These are phyloP conservation scores for Hipparchia sbordonii DNA, from an alignment of 2,888 invertebrate species.

Conservation along the genomic window DNA sequence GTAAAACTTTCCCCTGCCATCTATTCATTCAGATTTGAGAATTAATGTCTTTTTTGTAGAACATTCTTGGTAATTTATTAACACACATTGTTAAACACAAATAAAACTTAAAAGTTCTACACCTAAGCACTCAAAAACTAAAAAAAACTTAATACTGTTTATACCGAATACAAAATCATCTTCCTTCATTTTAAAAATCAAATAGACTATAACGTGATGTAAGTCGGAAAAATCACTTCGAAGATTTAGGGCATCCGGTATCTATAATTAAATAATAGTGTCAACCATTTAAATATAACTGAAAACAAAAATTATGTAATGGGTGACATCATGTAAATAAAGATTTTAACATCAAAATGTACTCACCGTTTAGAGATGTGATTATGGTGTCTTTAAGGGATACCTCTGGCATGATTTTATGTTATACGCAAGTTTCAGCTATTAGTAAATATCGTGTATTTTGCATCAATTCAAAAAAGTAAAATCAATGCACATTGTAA, in stretches of 20 bases:
- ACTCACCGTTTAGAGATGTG: slow-evolving; percentile 68
- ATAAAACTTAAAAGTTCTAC: slow-evolving; percentile 3
- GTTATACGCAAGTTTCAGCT: slow-evolving; percentile 3
- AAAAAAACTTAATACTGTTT: slow-evolving; percentile 12
- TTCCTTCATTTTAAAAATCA: slow-evolving; percentile 41
- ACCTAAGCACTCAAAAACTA: slow-evolving; percentile 18
- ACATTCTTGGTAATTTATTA: not conserved
- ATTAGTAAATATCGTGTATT: slow-evolving; percentile 10
- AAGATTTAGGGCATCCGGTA: slow-evolving; percentile 57
- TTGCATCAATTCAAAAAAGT: slow-evolving; percentile 22
- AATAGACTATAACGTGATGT: slow-evolving; percentile 46
- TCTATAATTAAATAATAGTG: slow-evolving; percentile 77
- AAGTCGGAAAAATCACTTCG: slow-evolving; percentile 48
- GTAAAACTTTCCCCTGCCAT: not conserved
- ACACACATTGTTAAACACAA: slow-evolving; percentile 13
- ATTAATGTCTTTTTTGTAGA: not conserved
- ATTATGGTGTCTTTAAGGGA: slow-evolving; percentile 67
- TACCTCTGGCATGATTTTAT: slow-evolving; percentile 64
- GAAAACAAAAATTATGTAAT: slow-evolving; percentile 76
- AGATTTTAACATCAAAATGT: slow-evolving; percentile 28
- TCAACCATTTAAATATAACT: slow-evolving; percentile 61
- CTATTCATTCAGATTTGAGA: not conserved
- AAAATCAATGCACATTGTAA: not conserved
- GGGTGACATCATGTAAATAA: slow-evolving; percentile 41
- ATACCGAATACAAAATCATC: slow-evolving; percentile 49